Percentiles rank a stretch among this genome's conserved stretches.
These are phyloP conservation scores for Trichogramma pretiosum DNA, from an alignment of 1,140 invertebrate genomes.

Conservation along the genomic window DNA sequence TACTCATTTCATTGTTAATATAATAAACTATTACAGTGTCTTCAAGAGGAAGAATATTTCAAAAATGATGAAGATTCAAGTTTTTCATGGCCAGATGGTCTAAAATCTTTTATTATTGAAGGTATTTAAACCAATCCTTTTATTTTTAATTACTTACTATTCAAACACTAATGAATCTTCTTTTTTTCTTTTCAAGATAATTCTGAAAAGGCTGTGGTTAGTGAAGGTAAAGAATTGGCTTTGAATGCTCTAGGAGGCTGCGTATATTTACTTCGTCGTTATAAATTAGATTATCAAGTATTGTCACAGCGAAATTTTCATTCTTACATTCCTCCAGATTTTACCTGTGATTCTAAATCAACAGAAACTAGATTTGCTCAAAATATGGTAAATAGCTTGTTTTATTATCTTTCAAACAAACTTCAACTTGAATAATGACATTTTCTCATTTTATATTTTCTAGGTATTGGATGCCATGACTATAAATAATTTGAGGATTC, in stretches of 20 bases:
- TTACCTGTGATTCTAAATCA: constrained; percentile 28
- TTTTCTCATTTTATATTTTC: constrained; percentile 3
- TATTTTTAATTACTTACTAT: not conserved
- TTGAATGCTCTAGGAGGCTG: constrained; percentile 77
- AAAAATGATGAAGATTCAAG: constrained; percentile 41
- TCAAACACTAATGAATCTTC: not conserved
- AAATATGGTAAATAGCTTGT: constrained; percentile 29
- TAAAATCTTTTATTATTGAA: constrained; percentile 64
- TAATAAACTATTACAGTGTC: constrained; percentile 21
- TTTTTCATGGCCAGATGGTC: constrained; percentile 58
- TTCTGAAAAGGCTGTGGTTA: constrained; percentile 51
- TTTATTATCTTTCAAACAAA: not conserved
- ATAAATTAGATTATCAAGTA: constrained; percentile 81
- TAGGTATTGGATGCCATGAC: constrained; percentile 84
- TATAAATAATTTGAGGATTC: constrained; percentile 78
- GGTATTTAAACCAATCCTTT: constrained; percentile 38
- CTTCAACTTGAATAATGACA: not conserved
- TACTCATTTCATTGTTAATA: not conserved
- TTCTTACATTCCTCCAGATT: constrained; percentile 70
- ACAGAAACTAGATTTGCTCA: constrained; percentile 25
- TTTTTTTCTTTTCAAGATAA: not conserved
- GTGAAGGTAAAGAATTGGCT: constrained; percentile 63
- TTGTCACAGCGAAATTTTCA: constrained; percentile 78
- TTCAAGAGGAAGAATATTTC: constrained; percentile 71
- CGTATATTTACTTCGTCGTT: constrained; percentile 72